Evolutionary conservation across 53 echinoderm and acorn worm species (phyloP), one percentile per base, ranked within the genome.

Genomic region (Echinarachnius parma): DNA sequence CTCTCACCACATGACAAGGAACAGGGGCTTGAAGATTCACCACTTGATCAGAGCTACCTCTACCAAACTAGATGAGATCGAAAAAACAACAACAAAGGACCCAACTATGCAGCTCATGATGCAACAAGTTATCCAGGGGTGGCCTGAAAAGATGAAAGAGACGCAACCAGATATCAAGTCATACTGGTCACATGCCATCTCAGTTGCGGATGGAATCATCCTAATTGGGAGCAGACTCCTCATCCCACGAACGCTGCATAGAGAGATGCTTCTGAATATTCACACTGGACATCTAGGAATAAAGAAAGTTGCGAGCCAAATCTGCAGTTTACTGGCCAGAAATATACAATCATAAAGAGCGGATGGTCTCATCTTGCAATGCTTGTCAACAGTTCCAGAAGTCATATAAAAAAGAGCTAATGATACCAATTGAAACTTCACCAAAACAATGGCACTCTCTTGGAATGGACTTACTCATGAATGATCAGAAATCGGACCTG

Each of bases 141-240:
- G 9, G 62, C 62, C 32, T 62, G 32, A 62, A 21, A 34, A 16
- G 21, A 32, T 27, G 20, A 27, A 32, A 20, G n/a, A 34, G 14
- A 27, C 21, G 15, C 75, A 56, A 8, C n/a, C 56, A 10, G 3
- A 13, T 32, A 54, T 76, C 34, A 32, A 19, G 24, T 44, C 18
- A 60, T 76, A 76, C 47, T 76, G 76, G 76, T 60, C 76, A 34
- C 33, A 74, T 55, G 75, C 58, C 25, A 21, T 75, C 15, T 33
- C 59, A 4, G 15, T 32, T 18, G 49, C 16, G 49, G 21, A 49
- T 15, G 49, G 49, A 49, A 49, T 49, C 21, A n/a, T 49, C 49
- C 5, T 49, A 21, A 21, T 21, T 4, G 49, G 49, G 21, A 18
- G 18, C 16, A 42, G 42, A 14, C 8, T 42, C 42, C 8, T 42